These are phyloP conservation scores for Melanaphis sacchari DNA, from an alignment of 1,140 invertebrate species.

Conservation along the genomic window DNA sequence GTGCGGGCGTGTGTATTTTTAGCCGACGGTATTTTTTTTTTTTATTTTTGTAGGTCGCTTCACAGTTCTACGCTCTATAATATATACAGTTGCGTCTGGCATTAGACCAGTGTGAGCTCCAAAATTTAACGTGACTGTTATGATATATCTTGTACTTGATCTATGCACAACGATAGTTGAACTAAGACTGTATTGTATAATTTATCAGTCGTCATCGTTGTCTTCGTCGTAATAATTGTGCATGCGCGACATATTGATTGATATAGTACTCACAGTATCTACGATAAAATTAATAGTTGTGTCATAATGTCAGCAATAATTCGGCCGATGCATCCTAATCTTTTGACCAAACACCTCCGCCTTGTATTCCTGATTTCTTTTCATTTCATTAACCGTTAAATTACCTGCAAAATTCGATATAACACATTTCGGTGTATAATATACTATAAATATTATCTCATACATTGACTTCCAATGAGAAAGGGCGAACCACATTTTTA, in stretches of 20 bases:
- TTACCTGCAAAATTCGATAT: neutral
- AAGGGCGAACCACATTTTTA: neutral
- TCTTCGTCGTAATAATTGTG: too few relatives aligned
- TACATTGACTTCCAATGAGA: too few relatives aligned
- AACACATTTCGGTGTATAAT: too few relatives aligned
- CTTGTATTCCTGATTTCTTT: neutral
- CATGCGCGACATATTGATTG: too few relatives aligned
- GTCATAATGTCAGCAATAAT: neutral
- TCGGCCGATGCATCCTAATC: too few relatives aligned
- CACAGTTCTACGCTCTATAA: neutral
- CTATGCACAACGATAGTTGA: neutral
- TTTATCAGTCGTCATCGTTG: neutral
- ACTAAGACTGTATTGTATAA: neutral
- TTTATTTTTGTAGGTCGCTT: constrained; percentile 43
- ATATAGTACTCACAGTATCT: neutral
- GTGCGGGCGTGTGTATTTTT: constrained; percentile 35
- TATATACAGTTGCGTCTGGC: neutral
- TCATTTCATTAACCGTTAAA: neutral
- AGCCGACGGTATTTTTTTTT: neutral
- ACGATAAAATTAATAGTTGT: neutral
- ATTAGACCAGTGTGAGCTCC: constrained; percentile 28
- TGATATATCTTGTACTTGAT: neutral
- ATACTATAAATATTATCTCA: too few relatives aligned
- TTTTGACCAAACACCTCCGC: too few relatives aligned
- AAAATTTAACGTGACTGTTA: constrained; percentile 23